phyloP scores from a whole-genome alignment of 2,113 vertebrate species.

The Tyrannus savana region DNA sequence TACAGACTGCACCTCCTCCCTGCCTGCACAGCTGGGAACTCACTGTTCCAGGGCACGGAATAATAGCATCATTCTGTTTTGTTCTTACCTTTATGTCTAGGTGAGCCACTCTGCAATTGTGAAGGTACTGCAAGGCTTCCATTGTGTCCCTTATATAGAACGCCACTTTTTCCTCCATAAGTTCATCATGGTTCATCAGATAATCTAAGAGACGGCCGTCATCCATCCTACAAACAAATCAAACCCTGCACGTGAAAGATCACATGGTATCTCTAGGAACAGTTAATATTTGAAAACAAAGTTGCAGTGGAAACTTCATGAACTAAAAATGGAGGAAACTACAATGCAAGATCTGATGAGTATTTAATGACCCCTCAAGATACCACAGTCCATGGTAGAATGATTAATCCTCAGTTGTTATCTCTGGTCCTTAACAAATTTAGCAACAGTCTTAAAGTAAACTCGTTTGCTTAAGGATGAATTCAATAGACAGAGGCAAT shows the following conservation, averaged over 20 bases:
- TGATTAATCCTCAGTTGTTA: constrained; percentile 12
- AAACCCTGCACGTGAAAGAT: background rate
- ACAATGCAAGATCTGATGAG: background rate
- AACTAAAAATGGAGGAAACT: constrained; percentile 14
- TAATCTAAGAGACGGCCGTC: constrained; percentile 92
- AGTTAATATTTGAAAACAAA: background rate
- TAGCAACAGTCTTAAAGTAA: constrained; percentile 12
- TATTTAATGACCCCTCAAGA: background rate
- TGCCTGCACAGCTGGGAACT: background rate
- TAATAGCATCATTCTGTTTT: background rate
- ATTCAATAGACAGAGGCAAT: background rate
- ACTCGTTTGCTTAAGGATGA: constrained; percentile 19
- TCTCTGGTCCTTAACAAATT: background rate
- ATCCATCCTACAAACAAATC: constrained; percentile 83
- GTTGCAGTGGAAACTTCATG: background rate
- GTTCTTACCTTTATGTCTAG: constrained; percentile 92
- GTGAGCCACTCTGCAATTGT: constrained; percentile 94
- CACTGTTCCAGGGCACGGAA: background rate
- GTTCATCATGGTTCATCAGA: constrained; percentile 92
- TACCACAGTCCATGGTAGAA: background rate
- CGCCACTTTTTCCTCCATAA: constrained; percentile 97
- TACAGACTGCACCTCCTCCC: background rate
- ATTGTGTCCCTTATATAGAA: constrained; percentile 93
- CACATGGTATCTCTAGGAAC: background rate
- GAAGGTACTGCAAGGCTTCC: constrained; percentile 94